Evolutionary conservation across 1,140 invertebrate genomes (phyloP).

Genomic region (Oscheius sp.): DNA sequence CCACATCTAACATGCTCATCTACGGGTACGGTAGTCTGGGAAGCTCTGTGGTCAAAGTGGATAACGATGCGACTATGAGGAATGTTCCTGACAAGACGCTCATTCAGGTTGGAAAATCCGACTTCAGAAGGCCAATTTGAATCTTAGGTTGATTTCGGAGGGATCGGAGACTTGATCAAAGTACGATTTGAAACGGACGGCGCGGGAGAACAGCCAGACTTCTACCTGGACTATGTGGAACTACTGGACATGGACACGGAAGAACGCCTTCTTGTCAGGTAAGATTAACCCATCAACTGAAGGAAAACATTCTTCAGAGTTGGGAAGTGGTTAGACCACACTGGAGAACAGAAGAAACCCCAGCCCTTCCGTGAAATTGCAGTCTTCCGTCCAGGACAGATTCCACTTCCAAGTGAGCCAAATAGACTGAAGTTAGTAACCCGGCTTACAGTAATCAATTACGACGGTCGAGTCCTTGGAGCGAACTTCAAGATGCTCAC

Average conservation of each 20-base stretch:
- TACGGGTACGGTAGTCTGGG: constrained; percentile 28
- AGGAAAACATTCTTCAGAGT: constrained; percentile 7
- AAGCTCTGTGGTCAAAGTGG: background rate
- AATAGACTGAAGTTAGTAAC: background rate
- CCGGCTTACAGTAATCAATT: constrained; percentile 4
- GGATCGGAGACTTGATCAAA: constrained; percentile 37
- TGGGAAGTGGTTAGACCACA: constrained; percentile 28
- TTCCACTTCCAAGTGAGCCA: background rate
- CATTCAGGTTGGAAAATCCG: background rate
- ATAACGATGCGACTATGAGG: background rate
- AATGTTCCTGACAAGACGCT: constrained; percentile 7
- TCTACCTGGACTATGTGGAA: constrained; percentile 40
- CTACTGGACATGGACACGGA: constrained; percentile 39
- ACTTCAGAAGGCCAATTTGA: no score
- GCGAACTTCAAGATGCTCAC: constrained; percentile 1
- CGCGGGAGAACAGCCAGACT: constrained; percentile 34
- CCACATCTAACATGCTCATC: constrained; percentile 36
- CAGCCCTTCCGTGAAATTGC: constrained; percentile 39
- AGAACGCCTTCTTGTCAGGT: constrained; percentile 35
- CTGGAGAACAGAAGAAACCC: constrained; percentile 2
- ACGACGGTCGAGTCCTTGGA: background rate
- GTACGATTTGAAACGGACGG: constrained; percentile 39
- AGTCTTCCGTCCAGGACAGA: constrained; percentile 9
- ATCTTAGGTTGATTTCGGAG: constrained; percentile 41
- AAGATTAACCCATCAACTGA: background rate